phyloP scores from a whole-genome alignment of 2,113 vertebrate species.

The Fulica atra region DNA sequence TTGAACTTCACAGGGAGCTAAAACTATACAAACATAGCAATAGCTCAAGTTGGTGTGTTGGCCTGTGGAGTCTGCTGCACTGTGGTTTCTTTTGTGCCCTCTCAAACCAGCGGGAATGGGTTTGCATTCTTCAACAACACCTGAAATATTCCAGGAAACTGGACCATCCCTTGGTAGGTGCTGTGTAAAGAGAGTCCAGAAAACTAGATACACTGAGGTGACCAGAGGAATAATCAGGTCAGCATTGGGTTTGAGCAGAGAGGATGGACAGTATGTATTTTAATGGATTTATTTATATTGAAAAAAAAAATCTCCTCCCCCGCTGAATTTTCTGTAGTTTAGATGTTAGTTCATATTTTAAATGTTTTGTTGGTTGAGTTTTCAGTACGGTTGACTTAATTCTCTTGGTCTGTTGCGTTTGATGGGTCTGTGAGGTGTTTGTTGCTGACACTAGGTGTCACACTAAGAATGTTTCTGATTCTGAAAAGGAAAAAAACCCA shows the following conservation, averaged over 20 bases:
- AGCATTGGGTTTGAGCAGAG: not conserved
- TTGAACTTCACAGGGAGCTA: not conserved
- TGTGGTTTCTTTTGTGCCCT: not conserved
- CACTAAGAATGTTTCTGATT: conserved; percentile 19
- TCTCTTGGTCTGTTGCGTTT: rapidly evolving
- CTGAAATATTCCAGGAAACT: not conserved
- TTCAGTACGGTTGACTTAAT: not conserved
- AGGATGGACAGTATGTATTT: not conserved
- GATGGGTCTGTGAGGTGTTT: not conserved
- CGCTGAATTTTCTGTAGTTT: not conserved
- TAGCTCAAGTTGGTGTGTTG: not conserved
- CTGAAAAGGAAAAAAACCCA: not conserved
- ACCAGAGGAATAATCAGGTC: not conserved
- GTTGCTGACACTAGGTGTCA: conserved; percentile 52
- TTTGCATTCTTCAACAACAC: not conserved
- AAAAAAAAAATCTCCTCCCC: rapidly evolving
- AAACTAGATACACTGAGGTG: not conserved
- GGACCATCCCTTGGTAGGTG: too few relatives aligned
- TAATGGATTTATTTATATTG: not conserved
- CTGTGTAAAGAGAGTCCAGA: not conserved
- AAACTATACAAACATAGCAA: not conserved
- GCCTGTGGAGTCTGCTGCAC: not conserved
- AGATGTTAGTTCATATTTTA: not conserved
- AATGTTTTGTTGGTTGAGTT: not conserved
- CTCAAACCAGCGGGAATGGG: not conserved